phyloP scores from a whole-genome alignment of 2,888 invertebrate genomes.

The Tinea pellionella region DNA sequence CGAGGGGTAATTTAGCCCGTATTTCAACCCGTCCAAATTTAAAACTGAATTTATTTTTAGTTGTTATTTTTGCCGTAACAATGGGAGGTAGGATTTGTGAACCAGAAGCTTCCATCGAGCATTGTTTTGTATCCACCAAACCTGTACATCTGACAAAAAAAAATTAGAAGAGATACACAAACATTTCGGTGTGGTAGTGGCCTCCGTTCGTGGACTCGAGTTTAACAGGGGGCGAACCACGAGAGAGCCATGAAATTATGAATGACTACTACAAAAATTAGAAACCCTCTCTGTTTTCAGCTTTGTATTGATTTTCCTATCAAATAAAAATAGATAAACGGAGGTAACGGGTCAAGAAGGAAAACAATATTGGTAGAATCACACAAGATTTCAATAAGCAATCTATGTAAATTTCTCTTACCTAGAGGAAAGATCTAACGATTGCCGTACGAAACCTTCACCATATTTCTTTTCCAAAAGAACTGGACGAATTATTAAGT shows the following conservation, averaged over 20 bases:
- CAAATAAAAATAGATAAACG: too few relatives aligned
- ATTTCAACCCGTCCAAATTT: conserved; percentile 78
- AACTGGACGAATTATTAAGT: conserved; percentile 71
- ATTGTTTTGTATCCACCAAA: conserved; percentile 46
- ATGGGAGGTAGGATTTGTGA: conserved; percentile 76
- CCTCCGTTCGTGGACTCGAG: too few relatives aligned
- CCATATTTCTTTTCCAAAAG: conserved; percentile 66
- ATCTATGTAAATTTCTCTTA: too few relatives aligned
- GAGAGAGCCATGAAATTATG: too few relatives aligned
- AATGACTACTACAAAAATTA: too few relatives aligned
- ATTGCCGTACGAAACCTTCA: conserved; percentile 50
- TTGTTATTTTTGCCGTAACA: conserved; percentile 73
- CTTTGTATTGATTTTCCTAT: too few relatives aligned
- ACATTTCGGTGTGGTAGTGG: not conserved
- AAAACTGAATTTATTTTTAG: conserved; percentile 75
- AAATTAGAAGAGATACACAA: not conserved
- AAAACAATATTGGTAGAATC: too few relatives aligned
- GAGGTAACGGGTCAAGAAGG: too few relatives aligned
- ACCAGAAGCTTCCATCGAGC: conserved; percentile 54
- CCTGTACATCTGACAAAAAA: conserved; percentile 58
- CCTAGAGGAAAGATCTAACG: conserved; percentile 47
- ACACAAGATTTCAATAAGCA: too few relatives aligned
- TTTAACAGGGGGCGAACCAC: too few relatives aligned
- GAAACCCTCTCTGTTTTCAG: too few relatives aligned
- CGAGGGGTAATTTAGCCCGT: conserved; percentile 77